Base-by-base conservation (phyloP, 2,113 vertebrate species). In the Mirza zaza region DNA sequence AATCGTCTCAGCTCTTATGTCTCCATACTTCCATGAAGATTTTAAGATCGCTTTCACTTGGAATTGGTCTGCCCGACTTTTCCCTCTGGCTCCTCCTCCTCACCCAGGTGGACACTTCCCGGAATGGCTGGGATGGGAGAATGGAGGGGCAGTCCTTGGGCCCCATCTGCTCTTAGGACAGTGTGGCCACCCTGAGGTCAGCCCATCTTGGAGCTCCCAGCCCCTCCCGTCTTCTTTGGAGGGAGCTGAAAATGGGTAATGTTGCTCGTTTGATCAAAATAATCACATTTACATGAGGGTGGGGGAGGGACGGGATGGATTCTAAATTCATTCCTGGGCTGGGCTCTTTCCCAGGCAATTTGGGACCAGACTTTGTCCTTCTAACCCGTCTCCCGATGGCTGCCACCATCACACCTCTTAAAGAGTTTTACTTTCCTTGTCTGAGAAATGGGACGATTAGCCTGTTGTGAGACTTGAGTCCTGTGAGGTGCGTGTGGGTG, bases 401-500 rank as follows among this genome's bases (percentile, higher is more conserved):
- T 73, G 14, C 50, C 36, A 55, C 42, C 14, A 5, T 39, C 50
- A 14, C 17, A 20, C 23, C 23, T 52, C 86, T 32, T 61, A 42
- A 7, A 1, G 20, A 82, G 50, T 34, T 59, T 36, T 39, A 3
- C 42, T 39, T 36, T 84, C 23, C 21, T 67, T 65, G 5, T 34
- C 55, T 75, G 42, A 42, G 87, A 83, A 89, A 73, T 34, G 90
- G 86, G 23, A 29, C 71, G 20, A 68, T 29, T 29, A 12, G 20
- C 25, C n/a, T 27, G 42, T 34, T 11, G 0, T 13, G 83, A 89
- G 55, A 29, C 55, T 50, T 36, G 65, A 42, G 39, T 77, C 55
- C 52, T 7, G 13, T 5, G 50, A 3, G 3, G 11, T 2, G 2
- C 0, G n/a, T 10, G 6, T 10, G 17, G 45, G 12, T 29, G 0